Evolutionary conservation across 2,888 invertebrate genomes (phyloP).

Genomic region (Macrophya alboannulata): DNA sequence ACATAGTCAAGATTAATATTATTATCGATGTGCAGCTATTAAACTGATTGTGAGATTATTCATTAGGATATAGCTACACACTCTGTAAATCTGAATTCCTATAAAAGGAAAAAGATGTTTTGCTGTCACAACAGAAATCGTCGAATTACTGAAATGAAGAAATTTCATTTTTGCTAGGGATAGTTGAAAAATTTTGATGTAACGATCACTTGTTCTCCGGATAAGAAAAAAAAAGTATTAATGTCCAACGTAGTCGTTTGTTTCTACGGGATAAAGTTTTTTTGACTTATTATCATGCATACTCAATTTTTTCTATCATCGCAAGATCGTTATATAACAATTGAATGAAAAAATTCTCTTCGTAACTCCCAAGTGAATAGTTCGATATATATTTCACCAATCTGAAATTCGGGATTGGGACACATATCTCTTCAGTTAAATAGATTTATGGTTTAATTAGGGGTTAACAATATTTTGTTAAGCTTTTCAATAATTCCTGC

Average conservation of each 20-base stretch:
- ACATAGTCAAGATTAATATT: conserved; percentile 1
- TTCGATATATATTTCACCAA: neutral
- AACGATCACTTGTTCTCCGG: neutral
- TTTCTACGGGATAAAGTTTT: neutral
- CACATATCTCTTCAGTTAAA: neutral
- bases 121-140: neutral
- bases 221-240: neutral
- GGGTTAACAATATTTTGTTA: neutral
- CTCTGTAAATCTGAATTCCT: neutral
- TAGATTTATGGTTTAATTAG: neutral
- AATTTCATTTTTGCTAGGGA: conserved; percentile 10
- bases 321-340: neutral
- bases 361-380: neutral
- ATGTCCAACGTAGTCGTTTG: neutral
- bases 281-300: neutral
- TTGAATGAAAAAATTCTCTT: neutral
- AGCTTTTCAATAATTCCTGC: neutral
- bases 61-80: conserved; percentile 1
- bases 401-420: neutral
- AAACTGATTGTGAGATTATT: conserved; percentile 13
- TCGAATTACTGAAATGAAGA: neutral
- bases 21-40: conserved; percentile 32
- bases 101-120: neutral
- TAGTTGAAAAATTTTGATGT: neutral
- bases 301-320: neutral